These are phyloP conservation scores for Nannoperca australis DNA, from an alignment of 2,797 vertebrate species.

Conservation along the genomic window DNA sequence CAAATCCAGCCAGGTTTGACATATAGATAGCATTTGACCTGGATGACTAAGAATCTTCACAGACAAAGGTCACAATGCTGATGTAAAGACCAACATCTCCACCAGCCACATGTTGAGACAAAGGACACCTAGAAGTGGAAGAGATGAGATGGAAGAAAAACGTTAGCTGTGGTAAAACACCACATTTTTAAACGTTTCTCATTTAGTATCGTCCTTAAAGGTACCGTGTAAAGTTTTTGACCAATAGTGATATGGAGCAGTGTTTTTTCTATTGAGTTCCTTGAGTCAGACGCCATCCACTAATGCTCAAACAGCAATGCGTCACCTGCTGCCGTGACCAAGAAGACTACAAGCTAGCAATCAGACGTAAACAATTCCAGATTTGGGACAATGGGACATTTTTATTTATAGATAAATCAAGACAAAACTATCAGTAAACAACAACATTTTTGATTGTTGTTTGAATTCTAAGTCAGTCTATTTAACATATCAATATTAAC, in stretches of 20 bases:
- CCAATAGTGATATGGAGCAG: not conserved
- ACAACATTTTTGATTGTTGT: not conserved
- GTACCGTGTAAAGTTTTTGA: not conserved
- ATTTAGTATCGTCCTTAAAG: not conserved
- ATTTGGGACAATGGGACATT: not conserved
- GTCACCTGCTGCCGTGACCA: not conserved
- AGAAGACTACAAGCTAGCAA: not conserved
- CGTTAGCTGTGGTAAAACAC: not conserved
- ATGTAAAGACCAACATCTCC: not conserved
- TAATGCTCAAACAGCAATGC: not conserved
- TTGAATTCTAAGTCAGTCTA: not conserved
- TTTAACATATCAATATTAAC: not conserved
- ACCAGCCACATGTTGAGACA: not conserved
- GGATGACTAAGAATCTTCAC: constrained; percentile 24
- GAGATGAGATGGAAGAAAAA: not conserved
- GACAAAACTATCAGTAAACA: not conserved
- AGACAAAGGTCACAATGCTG: constrained; percentile 3
- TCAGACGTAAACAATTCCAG: not conserved
- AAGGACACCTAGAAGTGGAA: not conserved
- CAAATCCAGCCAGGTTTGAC: not conserved
- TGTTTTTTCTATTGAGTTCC: not conserved
- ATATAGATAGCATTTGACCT: constrained; percentile 9
- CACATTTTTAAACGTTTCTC: not conserved
- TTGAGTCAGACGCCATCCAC: not conserved
- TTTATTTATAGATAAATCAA: not conserved